Percentiles rank a stretch among this genome's conserved stretches.
phyloP scores from a whole-genome alignment of 2,888 invertebrate species.

The Eupeodes latifasciatus region DNA sequence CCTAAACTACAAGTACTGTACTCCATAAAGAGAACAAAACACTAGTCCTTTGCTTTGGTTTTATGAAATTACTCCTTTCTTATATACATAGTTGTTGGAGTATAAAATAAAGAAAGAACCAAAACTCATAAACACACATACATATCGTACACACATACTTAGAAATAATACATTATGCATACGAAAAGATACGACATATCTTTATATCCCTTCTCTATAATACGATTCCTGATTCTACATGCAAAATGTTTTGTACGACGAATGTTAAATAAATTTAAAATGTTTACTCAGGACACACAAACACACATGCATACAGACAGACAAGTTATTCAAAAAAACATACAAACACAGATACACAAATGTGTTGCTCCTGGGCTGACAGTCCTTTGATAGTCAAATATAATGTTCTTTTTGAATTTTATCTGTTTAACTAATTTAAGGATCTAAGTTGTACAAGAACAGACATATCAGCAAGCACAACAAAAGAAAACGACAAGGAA shows the following conservation, averaged over 20 bases:
- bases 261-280: conserved; percentile 72
- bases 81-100: not conserved
- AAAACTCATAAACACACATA: conserved; percentile 32
- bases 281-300: conserved; percentile 65
- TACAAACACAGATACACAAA: not conserved
- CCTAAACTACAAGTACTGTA: conserved; percentile 21
- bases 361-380: not conserved
- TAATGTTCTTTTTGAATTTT: conserved; percentile 72
- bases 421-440: conserved; percentile 73
- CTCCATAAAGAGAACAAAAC: conserved; percentile 59
- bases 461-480: conserved; percentile 33
- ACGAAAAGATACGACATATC: not conserved
- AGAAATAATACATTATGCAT: conserved; percentile 62
- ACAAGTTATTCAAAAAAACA: too few species aligned
- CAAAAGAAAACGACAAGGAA: conserved; percentile 1
- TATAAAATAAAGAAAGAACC: not conserved
- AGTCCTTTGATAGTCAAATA: conserved; percentile 66
- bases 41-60: conserved; percentile 67
- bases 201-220: not conserved
- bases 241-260: conserved; percentile 41
- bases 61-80: conserved; percentile 54
- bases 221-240: conserved; percentile 38
- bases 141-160: too few species aligned
- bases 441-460: conserved; percentile 51
- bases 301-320: not conserved